Evolutionary conservation across 1,140 invertebrate genomes (phyloP).

Genomic region (Microplitis demolitor): DNA sequence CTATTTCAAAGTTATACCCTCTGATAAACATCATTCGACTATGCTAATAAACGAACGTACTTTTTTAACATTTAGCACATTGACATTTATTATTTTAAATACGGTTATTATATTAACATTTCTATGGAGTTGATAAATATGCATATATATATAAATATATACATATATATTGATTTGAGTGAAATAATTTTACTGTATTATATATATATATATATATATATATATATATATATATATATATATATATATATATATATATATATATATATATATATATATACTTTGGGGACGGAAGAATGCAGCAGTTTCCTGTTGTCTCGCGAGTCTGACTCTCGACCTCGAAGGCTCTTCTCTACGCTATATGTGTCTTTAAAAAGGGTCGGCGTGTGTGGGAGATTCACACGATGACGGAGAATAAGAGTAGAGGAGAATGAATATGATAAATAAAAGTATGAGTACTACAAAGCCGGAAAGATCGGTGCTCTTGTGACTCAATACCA

Average conservation of each 20-base stretch:
- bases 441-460: slow-evolving; percentile 5
- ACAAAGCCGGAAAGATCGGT: slow-evolving; percentile 17
- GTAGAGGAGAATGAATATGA: slow-evolving; percentile 2
- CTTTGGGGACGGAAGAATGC: slow-evolving; percentile 37
- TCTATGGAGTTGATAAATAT: too few relatives aligned
- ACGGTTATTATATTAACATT: neutral
- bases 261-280: too few relatives aligned
- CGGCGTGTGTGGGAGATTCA: slow-evolving; percentile 17
- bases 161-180: too few relatives aligned
- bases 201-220: too few relatives aligned
- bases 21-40: slow-evolving; percentile 23
- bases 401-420: slow-evolving; percentile 2
- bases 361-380: slow-evolving; percentile 17
- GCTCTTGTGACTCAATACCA: slow-evolving; percentile 26
- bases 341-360: neutral
- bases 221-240: too few relatives aligned
- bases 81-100: neutral
- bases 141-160: too few relatives aligned
- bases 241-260: too few relatives aligned
- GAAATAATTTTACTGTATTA: too few relatives aligned
- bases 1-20: slow-evolving; percentile 6
- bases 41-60: slow-evolving; percentile 15
- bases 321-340: slow-evolving; percentile 3
- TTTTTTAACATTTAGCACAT: slow-evolving; percentile 1
- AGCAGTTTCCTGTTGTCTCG: slow-evolving; percentile 41